A percentile compares a stretch with the other conserved stretches of the same genome.
Evolutionary conservation across 2,888 invertebrate species (phyloP).

Genomic region (Drosophila paracracens): DNA sequence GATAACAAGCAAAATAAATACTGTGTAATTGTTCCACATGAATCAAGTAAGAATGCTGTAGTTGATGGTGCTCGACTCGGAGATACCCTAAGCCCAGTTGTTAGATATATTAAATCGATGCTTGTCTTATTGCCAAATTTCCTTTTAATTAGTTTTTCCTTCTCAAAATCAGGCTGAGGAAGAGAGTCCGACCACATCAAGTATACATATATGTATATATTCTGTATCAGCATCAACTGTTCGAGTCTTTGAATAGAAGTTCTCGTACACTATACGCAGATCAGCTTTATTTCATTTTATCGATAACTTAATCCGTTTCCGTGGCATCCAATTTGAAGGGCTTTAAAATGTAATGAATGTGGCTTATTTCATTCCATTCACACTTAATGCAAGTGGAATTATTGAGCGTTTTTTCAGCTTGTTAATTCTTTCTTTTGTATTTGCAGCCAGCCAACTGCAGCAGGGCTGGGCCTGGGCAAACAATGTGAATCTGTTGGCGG

Average conservation of each 20-base stretch:
- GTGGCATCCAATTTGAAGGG: not conserved
- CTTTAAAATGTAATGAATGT: not conserved
- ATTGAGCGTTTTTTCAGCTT: too few species aligned
- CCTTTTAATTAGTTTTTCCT: not conserved
- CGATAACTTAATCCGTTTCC: not conserved
- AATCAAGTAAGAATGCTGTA: not conserved
- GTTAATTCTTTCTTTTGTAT: not conserved
- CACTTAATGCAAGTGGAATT: not conserved
- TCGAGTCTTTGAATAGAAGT: not conserved
- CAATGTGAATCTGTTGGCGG: constrained; percentile 87
- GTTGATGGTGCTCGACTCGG: not conserved
- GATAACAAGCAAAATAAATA: constrained; percentile 13
- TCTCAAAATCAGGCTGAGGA: not conserved
- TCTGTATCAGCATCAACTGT: not conserved
- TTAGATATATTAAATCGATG: not conserved
- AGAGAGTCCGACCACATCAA: not conserved
- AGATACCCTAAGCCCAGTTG: not conserved
- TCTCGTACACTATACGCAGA: not conserved
- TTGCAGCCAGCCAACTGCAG: constrained; percentile 86
- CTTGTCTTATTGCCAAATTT: not conserved
- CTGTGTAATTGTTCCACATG: not conserved
- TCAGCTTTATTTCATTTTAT: not conserved
- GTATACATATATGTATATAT: not conserved
- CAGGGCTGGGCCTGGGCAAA: constrained; percentile 87
- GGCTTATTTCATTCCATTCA: not conserved